These are phyloP conservation scores for Empis livida DNA, from an alignment of 2,888 invertebrate genomes.

Conservation along the genomic window DNA sequence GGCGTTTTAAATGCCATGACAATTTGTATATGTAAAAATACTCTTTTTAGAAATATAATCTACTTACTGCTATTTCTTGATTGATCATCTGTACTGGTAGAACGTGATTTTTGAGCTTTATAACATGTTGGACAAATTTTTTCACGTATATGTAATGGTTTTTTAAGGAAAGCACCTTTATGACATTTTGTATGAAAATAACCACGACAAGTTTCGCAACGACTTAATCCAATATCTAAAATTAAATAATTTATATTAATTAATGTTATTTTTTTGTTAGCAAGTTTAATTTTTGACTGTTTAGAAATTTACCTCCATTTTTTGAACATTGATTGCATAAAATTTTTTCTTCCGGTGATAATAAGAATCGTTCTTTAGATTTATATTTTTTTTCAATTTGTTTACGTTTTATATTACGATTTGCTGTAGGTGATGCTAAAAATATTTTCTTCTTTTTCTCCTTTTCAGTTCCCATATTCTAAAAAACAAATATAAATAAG, in stretches of 20 bases:
- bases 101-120: slow-evolving; percentile 5
- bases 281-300: neutral
- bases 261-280: too few relatives aligned
- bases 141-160: slow-evolving; percentile 4
- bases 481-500: neutral
- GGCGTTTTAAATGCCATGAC: too few relatives aligned
- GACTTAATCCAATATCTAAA: slow-evolving; percentile 12
- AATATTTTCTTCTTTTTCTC: slow-evolving; percentile 28
- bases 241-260: neutral
- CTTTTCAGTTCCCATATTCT: slow-evolving; percentile 10
- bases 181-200: slow-evolving; percentile 21
- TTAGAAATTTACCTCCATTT: slow-evolving; percentile 15
- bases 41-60: neutral
- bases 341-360: slow-evolving; percentile 21
- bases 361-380: slow-evolving; percentile 16
- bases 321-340: slow-evolving; percentile 27
- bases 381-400: slow-evolving; percentile 2
- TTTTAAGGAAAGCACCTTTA: slow-evolving; percentile 11
- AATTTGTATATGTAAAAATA: too few relatives aligned
- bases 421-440: slow-evolving; percentile 26
- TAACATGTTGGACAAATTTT: slow-evolving; percentile 12
- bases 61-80: slow-evolving; percentile 6
- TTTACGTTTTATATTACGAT: slow-evolving; percentile 14
- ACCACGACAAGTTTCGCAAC: slow-evolving; percentile 20
- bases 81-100: neutral